Base-by-base conservation (phyloP, 92 coral and sea anemone species). In the Chrysogorgia sp. region DNA sequence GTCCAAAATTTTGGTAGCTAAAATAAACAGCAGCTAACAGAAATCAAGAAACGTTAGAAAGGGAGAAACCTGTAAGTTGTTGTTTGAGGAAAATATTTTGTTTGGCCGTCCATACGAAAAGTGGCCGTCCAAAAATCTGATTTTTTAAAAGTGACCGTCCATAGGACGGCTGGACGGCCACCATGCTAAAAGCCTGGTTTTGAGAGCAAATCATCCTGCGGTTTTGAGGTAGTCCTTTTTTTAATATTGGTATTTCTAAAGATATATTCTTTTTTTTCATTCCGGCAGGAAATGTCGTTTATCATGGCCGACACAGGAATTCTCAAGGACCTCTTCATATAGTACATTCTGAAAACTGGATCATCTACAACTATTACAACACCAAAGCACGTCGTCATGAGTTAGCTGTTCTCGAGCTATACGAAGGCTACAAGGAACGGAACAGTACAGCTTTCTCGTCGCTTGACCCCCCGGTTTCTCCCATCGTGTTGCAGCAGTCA, bases 301-400 rank as follows among this genome's bases (percentile, higher is more conserved):
- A 87, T 80, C 92, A 93, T 63, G 87, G 86, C 67, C 90, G 98
- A 3, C 98, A 94, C 78, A 94, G 92, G 82, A 94, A 89, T 87
- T 97, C 97, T 15, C 89, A 87, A 53, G 98, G 98, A 9, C 98
- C 98, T 3, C 60, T 94, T 20, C 94, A 91, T 66, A 83, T 94
- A 88, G 97, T 94, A 1, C 98, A 94, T 78, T 91, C 98, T 10
- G 98, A 94, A 81, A 92, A 94, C 85, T 94, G 98, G 98, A 84
- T 89, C 32, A 90, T 94, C 6, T 94, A 94, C 69, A 87, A 90
- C 34, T 60, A 91, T 72, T 94, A 87, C 83, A 94, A 94, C 77
- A 91, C 97, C 55, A 91, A 94, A 70, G 92, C 98, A 35, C 76
- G 98, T 28, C 90, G 98, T 22, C 87, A 89, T 79, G 98, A 94